Conservation (phyloP, 1,140 invertebrate species). For the Ostrea denselamellosa region DNA sequence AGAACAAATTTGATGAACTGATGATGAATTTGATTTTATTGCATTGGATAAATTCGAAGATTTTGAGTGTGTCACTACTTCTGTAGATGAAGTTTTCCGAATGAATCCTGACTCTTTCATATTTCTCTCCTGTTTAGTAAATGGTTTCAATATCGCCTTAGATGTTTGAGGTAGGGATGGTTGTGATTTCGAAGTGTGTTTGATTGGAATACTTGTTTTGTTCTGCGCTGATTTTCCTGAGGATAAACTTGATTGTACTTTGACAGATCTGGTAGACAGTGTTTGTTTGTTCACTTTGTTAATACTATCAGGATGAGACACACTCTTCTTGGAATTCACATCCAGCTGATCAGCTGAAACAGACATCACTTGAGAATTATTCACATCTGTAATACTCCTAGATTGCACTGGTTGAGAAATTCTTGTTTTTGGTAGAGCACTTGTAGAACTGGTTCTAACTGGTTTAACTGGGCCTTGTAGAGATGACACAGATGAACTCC, state of each 20-base stretch:
- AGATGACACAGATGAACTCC: slow-evolving; percentile 62
- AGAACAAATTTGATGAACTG: slow-evolving; percentile 1
- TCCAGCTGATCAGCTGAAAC: slow-evolving; percentile 42
- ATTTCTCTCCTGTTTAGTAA: slow-evolving; percentile 25
- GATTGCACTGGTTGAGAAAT: slow-evolving; percentile 46
- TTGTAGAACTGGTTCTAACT: slow-evolving; percentile 40
- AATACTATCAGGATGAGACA: slow-evolving; percentile 54
- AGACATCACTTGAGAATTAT: slow-evolving; percentile 34
- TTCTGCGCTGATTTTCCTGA: slow-evolving; percentile 43
- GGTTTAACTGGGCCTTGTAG: slow-evolving; percentile 51
- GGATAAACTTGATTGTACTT: slow-evolving; percentile 35
- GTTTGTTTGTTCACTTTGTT: slow-evolving; percentile 41
- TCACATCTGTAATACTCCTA: slow-evolving; percentile 46
- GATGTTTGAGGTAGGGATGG: slow-evolving; percentile 23
- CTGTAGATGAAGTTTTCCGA: not conserved
- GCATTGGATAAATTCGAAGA: slow-evolving; percentile 27
- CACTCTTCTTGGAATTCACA: slow-evolving; percentile 44
- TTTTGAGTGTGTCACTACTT: slow-evolving; percentile 12
- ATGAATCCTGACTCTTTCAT: slow-evolving; percentile 33
- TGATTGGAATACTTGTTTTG: slow-evolving; percentile 50
- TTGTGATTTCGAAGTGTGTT: slow-evolving; percentile 47
- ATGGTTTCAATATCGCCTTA: slow-evolving; percentile 2
- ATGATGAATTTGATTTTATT: slow-evolving; percentile 27
- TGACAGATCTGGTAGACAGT: slow-evolving; percentile 42
- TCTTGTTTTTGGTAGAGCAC: slow-evolving; percentile 43